Evolutionary conservation across 35 echinoderm and acorn worm genomes (phyloP), one percentile per base, ranked within the genome.

Genomic region (Stichopus chloronotus): DNA sequence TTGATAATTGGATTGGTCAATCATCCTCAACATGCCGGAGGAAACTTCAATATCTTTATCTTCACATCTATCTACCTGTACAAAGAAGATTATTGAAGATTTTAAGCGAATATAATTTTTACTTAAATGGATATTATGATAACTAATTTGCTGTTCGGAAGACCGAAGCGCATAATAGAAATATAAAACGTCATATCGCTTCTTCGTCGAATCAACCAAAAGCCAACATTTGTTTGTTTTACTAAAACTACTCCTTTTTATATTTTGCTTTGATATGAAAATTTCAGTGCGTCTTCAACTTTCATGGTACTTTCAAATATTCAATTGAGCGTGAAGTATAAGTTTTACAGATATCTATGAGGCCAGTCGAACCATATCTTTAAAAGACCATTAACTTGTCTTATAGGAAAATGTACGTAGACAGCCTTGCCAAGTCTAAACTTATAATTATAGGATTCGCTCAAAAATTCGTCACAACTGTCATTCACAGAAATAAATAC

Each of bases 231-330:
- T 43, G 30, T 43, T 43, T 43, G 30, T 43, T 43, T 43, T 43
- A 43, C 30, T 43, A 43, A 43, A 43, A 43, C 30, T 43, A 65
- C 61, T 4, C 19, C 19, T 65, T 74, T 74, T 20, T 5, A 74
- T 74, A 5, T 3, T 74, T 74, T 19, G 6, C 69, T 21, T 74
- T 74, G 14, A 19, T 5, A n/a, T 74, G 6, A 43, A 74, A 74
- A 16, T 74, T 74, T 74, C 69, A 16, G 69, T 74, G 19, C 55
- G 10, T 85, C 82, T 85, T 85, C 82, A 85, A 85, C 82, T 85
- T 57, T 85, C 82, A 9, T 8, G 58, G 82, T 23, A 85, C 82
- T 85, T 85, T 24, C 52, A 85, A 24, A 58, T 30, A 85, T 58
- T 10, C 54, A 85, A 60, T 59, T 85, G 82, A 14, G 55, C 82